Conservation (phyloP, 2,113 vertebrate species). For the Eretmochelys imbricata region DNA sequence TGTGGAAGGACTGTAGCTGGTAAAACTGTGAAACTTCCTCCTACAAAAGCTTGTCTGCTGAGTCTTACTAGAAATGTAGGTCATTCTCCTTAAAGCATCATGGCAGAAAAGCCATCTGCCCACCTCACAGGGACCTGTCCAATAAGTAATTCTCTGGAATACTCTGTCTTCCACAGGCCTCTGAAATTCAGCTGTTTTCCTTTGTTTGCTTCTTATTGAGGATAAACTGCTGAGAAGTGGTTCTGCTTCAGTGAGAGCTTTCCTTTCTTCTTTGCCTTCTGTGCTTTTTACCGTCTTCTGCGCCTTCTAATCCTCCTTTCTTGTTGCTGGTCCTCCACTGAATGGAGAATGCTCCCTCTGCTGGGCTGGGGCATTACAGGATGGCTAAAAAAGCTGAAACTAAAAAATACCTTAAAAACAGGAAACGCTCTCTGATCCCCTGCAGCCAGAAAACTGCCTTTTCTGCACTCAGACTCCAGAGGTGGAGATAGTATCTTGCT, state of each 20-base stretch:
- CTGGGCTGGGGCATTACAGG: neutral
- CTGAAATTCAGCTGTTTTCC: neutral
- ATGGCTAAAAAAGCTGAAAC: neutral
- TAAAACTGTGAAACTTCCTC: neutral
- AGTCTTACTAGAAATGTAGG: neutral
- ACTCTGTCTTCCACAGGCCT: neutral
- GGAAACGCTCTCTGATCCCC: neutral
- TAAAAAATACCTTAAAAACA: neutral
- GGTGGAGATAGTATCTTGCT: neutral
- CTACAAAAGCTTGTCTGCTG: neutral
- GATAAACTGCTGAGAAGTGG: neutral
- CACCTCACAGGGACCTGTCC: neutral
- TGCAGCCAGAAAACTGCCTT: neutral
- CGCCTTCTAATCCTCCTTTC: neutral
- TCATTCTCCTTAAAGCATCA: neutral
- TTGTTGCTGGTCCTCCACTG: neutral
- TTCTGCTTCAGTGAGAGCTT: neutral
- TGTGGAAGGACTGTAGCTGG: neutral
- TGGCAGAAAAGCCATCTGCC: neutral
- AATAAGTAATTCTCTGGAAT: neutral
- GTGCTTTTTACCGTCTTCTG: neutral
- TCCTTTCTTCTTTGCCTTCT: fast-evolving
- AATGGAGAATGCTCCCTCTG: neutral
- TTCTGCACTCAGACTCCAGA: neutral
- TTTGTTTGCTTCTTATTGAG: neutral